These are phyloP conservation scores for Andrena flavipes DNA, from an alignment of 2,888 invertebrate genomes.

Conservation along the genomic window DNA sequence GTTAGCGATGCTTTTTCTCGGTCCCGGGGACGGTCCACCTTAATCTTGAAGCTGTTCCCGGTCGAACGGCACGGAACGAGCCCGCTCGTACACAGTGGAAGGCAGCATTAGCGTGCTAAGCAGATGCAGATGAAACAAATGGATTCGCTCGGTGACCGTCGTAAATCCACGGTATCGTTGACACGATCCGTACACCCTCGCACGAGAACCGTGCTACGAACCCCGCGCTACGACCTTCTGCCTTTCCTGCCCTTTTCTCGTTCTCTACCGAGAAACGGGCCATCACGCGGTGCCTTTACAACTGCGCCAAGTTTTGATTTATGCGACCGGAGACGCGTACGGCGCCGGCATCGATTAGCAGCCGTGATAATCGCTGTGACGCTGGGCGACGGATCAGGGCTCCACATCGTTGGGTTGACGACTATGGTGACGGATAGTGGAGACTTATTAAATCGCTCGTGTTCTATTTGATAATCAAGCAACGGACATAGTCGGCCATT, in stretches of 20 bases:
- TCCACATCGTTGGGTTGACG: not conserved
- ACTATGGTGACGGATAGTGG: not conserved
- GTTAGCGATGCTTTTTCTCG: conserved; percentile 35
- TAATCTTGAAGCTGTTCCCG: conserved; percentile 45
- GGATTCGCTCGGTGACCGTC: conserved; percentile 82
- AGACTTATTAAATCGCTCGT: not conserved
- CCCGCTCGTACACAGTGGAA: conserved; percentile 60
- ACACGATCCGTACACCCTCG: conserved; percentile 82
- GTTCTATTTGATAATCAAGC: too few relatives aligned
- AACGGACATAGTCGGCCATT: too few relatives aligned
- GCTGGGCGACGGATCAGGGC: not conserved
- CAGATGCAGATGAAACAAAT: conserved; percentile 84
- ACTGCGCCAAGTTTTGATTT: conserved; percentile 51
- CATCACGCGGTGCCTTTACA: conserved; percentile 6
- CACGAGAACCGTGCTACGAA: conserved; percentile 75
- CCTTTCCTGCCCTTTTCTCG: conserved; percentile 57
- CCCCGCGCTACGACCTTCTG: conserved; percentile 58
- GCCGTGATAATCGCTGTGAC: conserved; percentile 27
- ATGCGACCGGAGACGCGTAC: conserved; percentile 22
- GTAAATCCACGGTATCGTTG: conserved; percentile 82
- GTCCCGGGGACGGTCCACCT: conserved; percentile 43
- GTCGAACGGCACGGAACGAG: conserved; percentile 51
- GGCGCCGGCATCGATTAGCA: conserved; percentile 12
- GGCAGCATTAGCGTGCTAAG: conserved; percentile 82
- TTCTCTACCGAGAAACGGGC: conserved; percentile 39